These are phyloP conservation scores for Zelleria hepariella DNA, from an alignment of 2,888 invertebrate genomes.

Conservation along the genomic window DNA sequence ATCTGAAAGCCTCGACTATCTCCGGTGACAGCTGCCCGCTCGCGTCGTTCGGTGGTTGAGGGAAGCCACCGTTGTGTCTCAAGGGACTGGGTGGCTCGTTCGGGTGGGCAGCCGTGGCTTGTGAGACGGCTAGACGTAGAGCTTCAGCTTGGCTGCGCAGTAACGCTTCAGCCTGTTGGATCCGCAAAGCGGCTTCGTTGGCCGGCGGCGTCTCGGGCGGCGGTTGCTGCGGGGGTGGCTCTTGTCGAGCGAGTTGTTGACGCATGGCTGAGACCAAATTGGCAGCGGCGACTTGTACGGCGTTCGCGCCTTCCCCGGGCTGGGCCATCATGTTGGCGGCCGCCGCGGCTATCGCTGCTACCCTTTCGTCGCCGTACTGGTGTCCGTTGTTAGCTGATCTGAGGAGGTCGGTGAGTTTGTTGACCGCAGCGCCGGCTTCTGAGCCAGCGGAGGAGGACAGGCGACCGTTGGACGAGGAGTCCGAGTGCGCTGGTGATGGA, in stretches of 20 bases:
- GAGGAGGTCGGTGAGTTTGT: conserved; percentile 72
- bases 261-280: conserved; percentile 85
- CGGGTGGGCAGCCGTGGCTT: conserved; percentile 70
- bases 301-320: conserved; percentile 73
- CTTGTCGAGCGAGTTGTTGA: conserved; percentile 68
- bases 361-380: conserved; percentile 77
- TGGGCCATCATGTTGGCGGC: conserved; percentile 75
- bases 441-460: conserved; percentile 86
- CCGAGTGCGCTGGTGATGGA: conserved; percentile 88
- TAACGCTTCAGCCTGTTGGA: conserved; percentile 86
- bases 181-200: conserved; percentile 79
- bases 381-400: conserved; percentile 77
- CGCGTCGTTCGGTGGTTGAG: conserved; percentile 47
- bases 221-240: conserved; percentile 70
- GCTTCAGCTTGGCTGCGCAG: conserved; percentile 90
- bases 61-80: conserved; percentile 63
- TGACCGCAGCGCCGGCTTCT: conserved; percentile 77
- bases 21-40: conserved; percentile 77
- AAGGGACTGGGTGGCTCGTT: conserved; percentile 52
- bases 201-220: conserved; percentile 84
- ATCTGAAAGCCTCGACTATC: conserved; percentile 78
- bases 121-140: conserved; percentile 83
- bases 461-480: conserved; percentile 87
- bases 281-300: conserved; percentile 81
- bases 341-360: conserved; percentile 80